Percentiles rank a stretch among this genome's conserved stretches.
phyloP scores from a whole-genome alignment of 2,888 invertebrate genomes.

The Strigamia crassipes region DNA sequence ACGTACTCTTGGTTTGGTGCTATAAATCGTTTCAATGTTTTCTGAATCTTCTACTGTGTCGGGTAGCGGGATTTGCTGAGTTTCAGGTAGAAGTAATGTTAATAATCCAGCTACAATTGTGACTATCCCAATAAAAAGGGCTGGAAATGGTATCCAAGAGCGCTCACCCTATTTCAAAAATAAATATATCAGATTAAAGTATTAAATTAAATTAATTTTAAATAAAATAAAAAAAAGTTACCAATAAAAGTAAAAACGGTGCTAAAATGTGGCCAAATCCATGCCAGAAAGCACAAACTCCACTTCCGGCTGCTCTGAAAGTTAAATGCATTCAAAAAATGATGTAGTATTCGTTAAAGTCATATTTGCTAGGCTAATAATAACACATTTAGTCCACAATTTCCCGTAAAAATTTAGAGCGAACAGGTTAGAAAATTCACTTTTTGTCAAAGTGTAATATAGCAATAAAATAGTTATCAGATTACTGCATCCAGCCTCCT shows the following conservation, averaged over 20 bases:
- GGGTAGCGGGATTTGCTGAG: conserved; percentile 48
- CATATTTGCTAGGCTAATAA: too few species aligned
- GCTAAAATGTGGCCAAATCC: conserved; percentile 44
- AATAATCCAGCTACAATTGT: conserved; percentile 47
- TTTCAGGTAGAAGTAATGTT: conserved; percentile 49
- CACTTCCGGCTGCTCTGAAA: conserved; percentile 41
- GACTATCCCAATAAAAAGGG: conserved; percentile 48
- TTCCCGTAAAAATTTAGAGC: too few species aligned
- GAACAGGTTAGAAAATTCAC: too few species aligned
- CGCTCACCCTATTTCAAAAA: conserved; percentile 46
- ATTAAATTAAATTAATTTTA: neutral
- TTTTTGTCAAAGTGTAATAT: too few species aligned
- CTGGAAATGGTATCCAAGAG: conserved; percentile 48
- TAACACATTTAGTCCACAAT: too few species aligned
- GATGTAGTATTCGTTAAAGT: neutral
- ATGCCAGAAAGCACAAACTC: conserved; percentile 36
- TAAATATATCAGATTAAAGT: neutral
- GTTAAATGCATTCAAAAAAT: too few species aligned
- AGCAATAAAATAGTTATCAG: too few species aligned
- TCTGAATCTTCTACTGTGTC: conserved; percentile 49
- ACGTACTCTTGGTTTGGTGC: conserved; percentile 9
- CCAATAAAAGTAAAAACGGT: conserved; percentile 43
- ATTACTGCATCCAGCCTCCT: too few species aligned
- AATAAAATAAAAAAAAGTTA: neutral
- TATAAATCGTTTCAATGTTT: conserved; percentile 44